phyloP scores from a whole-genome alignment of 2,888 invertebrate species.

The Lepidonotus clava region DNA sequence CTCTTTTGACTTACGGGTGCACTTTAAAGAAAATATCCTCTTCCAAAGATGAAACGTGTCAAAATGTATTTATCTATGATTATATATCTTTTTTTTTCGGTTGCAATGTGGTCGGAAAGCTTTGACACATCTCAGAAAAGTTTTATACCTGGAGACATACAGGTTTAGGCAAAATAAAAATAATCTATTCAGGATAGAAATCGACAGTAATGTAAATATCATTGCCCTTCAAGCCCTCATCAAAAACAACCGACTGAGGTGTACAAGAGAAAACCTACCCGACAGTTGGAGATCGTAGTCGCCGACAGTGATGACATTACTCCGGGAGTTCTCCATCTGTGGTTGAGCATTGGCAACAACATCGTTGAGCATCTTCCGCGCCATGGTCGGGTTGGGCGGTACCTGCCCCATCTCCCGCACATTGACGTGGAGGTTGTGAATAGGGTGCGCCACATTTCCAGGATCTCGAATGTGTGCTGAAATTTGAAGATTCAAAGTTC shows the following conservation, averaged over 20 bases:
- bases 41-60: too few relatives aligned
- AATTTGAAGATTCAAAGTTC: slow-evolving; percentile 61
- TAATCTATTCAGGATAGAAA: neutral
- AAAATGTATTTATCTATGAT: too few relatives aligned
- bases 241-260: too few relatives aligned
- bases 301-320: slow-evolving; percentile 75
- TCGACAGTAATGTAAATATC: neutral
- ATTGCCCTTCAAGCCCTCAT: neutral
- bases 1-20: too few relatives aligned
- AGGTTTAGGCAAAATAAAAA: neutral
- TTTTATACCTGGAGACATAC: neutral
- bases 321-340: slow-evolving; percentile 71
- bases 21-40: too few relatives aligned
- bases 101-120: neutral
- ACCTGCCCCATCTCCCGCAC: slow-evolving; percentile 91
- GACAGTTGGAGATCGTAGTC: slow-evolving; percentile 78
- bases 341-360: slow-evolving; percentile 85
- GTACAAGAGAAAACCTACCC: slow-evolving; percentile 69
- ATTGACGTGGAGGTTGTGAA: slow-evolving; percentile 89
- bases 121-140: neutral
- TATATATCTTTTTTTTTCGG: too few relatives aligned
- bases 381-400: slow-evolving; percentile 90
- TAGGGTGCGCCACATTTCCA: slow-evolving; percentile 86
- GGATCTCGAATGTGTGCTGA: slow-evolving; percentile 92
- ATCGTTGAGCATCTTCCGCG: slow-evolving; percentile 91